Conservation (phyloP, 2,113 vertebrate species). For the Anarhynchus alexandrinus region DNA sequence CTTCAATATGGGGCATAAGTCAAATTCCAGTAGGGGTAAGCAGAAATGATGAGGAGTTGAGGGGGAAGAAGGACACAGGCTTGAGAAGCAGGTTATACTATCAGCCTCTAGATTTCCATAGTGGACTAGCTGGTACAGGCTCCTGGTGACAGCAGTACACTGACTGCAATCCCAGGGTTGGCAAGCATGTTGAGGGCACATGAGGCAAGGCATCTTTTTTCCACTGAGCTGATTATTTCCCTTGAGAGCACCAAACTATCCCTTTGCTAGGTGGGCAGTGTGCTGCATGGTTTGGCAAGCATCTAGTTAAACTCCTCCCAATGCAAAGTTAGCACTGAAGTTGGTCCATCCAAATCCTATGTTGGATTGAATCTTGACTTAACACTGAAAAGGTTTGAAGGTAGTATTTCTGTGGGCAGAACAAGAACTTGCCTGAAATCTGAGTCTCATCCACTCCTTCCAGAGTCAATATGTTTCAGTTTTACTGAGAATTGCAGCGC, state of each 20-base stretch:
- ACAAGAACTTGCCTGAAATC: conserved; percentile 16
- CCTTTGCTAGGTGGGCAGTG: background rate
- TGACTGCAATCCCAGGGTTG: too few relatives aligned
- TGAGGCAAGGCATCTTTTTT: background rate
- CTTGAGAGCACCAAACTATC: background rate
- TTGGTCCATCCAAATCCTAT: background rate
- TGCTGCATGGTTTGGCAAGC: background rate
- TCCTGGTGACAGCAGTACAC: too few relatives aligned
- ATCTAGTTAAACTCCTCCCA: background rate
- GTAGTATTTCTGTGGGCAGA: background rate
- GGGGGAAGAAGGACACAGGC: background rate
- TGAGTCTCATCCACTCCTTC: background rate
- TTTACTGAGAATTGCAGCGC: background rate
- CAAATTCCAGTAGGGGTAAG: background rate
- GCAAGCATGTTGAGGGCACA: background rate
- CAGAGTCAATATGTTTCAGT: conserved; percentile 30
- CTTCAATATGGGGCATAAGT: background rate
- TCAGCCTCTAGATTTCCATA: background rate
- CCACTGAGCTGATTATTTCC: background rate
- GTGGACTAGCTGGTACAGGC: background rate
- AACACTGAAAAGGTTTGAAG: background rate
- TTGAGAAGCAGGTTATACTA: background rate
- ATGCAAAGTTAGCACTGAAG: background rate
- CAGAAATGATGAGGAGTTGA: background rate
- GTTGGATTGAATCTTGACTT: background rate